Percentiles rank a stretch among this genome's conserved stretches.
Conservation (phyloP, 2,797 vertebrate genomes). For the Darevskia nairensis region DNA sequence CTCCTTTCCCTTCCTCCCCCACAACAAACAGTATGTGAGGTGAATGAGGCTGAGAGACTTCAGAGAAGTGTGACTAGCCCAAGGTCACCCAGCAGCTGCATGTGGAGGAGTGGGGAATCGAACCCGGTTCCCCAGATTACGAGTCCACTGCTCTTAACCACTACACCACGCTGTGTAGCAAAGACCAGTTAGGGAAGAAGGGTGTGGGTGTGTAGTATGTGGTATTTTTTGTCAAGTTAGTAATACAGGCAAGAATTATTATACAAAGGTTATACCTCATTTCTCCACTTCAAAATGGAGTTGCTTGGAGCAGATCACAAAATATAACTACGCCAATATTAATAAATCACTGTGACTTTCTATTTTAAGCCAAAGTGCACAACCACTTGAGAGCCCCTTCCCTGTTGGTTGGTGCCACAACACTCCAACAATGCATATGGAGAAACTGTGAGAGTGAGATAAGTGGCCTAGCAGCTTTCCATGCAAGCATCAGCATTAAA, state of each 20-base stretch:
- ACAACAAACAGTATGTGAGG: no score
- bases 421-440: neutral
- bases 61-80: no score
- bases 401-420: neutral
- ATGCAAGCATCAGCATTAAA: no score
- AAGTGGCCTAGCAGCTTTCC: no score
- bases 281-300: neutral
- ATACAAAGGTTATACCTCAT: neutral
- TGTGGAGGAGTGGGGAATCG: no score
- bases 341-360: neutral
- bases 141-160: no score
- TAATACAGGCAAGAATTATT: neutral
- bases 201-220: no score
- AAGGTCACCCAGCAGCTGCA: no score
- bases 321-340: neutral
- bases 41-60: no score
- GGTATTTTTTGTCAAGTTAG: neutral
- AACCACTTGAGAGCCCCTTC: neutral
- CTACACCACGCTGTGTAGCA: neutral
- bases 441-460: neutral
- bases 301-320: neutral
- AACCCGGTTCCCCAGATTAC: no score
- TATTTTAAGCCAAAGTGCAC: neutral
- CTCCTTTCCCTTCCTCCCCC: no score
- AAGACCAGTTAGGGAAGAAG: neutral